Percentiles rank a stretch among this genome's conserved stretches.
Conservation (phyloP, 2,113 vertebrate species). For the Lophura nycthemera region DNA sequence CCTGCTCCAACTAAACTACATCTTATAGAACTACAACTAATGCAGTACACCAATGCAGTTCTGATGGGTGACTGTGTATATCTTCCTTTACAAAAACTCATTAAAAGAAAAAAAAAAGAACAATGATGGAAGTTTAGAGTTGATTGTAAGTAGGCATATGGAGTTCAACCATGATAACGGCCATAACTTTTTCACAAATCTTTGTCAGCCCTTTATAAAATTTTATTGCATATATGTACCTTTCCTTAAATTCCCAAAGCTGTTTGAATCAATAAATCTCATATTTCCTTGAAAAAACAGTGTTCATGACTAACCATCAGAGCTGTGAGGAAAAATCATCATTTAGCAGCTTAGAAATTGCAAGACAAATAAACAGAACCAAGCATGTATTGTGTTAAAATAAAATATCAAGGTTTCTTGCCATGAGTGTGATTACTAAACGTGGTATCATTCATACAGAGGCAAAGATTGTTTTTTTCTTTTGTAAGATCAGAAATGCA, state of each 20-base stretch:
- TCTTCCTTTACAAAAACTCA: neutral
- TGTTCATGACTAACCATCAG: neutral
- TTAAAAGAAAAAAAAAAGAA: neutral
- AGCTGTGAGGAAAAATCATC: neutral
- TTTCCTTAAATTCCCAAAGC: neutral
- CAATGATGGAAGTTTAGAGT: neutral
- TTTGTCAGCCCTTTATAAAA: neutral
- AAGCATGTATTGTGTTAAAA: neutral
- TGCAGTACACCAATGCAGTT: neutral
- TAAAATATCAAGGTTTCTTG: neutral
- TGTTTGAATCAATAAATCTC: neutral
- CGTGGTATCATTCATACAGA: fast-evolving
- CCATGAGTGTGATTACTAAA: neutral
- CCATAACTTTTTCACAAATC: neutral
- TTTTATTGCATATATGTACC: neutral
- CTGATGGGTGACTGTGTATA: fast-evolving
- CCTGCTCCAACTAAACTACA: neutral
- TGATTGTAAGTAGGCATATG: neutral
- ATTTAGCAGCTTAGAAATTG: neutral
- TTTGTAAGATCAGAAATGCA: neutral
- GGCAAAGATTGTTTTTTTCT: neutral
- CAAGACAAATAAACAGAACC: neutral
- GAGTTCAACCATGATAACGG: neutral
- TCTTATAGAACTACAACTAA: neutral
- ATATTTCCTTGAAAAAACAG: neutral